Evolutionary conservation across 2,113 vertebrate species (phyloP).

Genomic region (Phocoena sinus): DNA sequence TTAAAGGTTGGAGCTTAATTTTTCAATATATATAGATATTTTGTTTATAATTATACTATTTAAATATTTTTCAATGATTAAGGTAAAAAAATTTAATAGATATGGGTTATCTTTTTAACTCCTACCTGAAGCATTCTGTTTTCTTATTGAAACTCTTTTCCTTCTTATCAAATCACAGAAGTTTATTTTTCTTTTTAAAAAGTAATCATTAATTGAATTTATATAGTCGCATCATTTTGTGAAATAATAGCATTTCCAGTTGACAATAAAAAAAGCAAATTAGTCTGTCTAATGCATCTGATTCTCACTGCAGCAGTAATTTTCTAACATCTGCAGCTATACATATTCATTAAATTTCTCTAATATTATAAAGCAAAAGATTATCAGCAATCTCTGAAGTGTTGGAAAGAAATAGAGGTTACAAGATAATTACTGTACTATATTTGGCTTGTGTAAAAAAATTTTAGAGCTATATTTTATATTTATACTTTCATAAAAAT

Average conservation of each 20-base stretch:
- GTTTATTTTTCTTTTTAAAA: neutral
- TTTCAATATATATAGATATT: neutral
- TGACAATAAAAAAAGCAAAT: neutral
- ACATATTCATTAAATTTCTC: slow-evolving; percentile 3
- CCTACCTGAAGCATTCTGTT: neutral
- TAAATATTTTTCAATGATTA: neutral
- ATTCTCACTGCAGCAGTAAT: neutral
- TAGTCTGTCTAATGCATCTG: neutral
- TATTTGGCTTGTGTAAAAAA: neutral
- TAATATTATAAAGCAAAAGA: neutral
- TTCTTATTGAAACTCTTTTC: neutral
- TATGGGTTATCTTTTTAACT: neutral
- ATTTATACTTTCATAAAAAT: neutral
- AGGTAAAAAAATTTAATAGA: neutral
- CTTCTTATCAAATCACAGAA: neutral
- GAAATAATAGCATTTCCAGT: neutral
- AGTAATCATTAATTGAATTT: neutral
- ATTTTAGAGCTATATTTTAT: neutral
- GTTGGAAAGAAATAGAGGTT: neutral
- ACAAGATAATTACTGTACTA: neutral
- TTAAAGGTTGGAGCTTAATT: neutral
- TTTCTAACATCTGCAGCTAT: neutral
- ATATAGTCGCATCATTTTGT: neutral
- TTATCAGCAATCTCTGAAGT: neutral
- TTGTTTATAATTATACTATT: neutral